A percentile compares a stretch with the other conserved stretches of the same genome.
These are phyloP conservation scores for Platypus cylindrus DNA, from an alignment of 2,888 invertebrate genomes.

Conservation along the genomic window DNA sequence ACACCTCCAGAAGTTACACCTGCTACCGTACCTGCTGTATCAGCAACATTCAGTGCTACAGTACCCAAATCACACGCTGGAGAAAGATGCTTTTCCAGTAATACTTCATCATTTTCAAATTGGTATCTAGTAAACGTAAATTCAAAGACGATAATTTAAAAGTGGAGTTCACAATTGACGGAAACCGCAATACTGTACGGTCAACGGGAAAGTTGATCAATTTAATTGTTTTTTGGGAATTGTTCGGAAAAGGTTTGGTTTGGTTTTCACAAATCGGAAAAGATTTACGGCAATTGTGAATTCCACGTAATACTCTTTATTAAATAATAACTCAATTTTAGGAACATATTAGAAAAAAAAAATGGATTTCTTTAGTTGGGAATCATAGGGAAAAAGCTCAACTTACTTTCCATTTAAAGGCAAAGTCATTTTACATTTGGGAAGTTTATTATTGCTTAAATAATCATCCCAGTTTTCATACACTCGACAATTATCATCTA, in stretches of 20 bases:
- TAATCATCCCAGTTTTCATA: slow-evolving; percentile 44
- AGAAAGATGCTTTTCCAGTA: slow-evolving; percentile 24
- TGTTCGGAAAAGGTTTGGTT: too few species aligned
- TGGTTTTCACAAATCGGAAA: too few species aligned
- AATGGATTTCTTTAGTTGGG: too few species aligned
- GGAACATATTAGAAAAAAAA: not conserved
- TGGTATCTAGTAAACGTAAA: slow-evolving; percentile 21
- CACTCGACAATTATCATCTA: slow-evolving; percentile 34
- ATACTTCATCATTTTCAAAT: slow-evolving; percentile 22
- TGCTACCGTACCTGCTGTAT: slow-evolving; percentile 24
- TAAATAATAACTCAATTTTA: not conserved
- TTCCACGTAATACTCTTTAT: too few species aligned
- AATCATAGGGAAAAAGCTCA: too few species aligned
- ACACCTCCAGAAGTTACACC: slow-evolving; percentile 38
- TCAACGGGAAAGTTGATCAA: too few species aligned
- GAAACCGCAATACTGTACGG: too few species aligned
- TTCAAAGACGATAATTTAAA: too few species aligned
- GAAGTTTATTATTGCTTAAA: slow-evolving; percentile 39
- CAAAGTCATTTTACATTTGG: slow-evolving; percentile 41
- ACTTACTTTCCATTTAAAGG: slow-evolving; percentile 38
- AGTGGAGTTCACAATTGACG: too few species aligned
- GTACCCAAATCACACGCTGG: slow-evolving; percentile 26
- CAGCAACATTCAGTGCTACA: slow-evolving; percentile 23
- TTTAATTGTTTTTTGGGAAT: too few species aligned
- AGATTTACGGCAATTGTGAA: too few species aligned